These are phyloP conservation scores for Mesaphorura yosii DNA, from an alignment of 1,140 invertebrate genomes.

Conservation along the genomic window DNA sequence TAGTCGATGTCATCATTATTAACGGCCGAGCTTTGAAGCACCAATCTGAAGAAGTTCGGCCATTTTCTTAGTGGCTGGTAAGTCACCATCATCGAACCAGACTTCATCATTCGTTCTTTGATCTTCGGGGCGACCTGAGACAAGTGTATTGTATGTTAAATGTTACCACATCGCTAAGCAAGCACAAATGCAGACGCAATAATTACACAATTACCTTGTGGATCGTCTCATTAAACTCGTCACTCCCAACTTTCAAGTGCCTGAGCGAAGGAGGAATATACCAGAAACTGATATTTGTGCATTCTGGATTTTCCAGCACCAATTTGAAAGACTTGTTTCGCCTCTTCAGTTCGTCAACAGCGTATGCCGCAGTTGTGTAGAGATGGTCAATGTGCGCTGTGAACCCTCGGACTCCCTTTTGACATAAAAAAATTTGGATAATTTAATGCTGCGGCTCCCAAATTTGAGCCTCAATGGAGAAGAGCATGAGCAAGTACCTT, in stretches of 20 bases:
- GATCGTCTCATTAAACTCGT: conserved; percentile 53
- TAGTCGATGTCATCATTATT: conserved; percentile 69
- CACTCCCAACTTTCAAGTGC: conserved; percentile 41
- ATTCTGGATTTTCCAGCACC: conserved; percentile 68
- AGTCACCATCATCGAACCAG: conserved; percentile 87
- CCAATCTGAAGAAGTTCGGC: conserved; percentile 88
- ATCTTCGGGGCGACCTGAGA: conserved; percentile 78
- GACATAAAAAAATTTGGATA: conserved; percentile 4
- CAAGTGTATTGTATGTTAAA: no score
- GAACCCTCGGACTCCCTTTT: conserved; percentile 58
- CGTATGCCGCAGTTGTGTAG: conserved; percentile 59
- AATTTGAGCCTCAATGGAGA: neutral
- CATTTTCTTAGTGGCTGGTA: conserved; percentile 71
- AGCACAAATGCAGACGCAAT: conserved; percentile 7
- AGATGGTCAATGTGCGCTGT: conserved; percentile 66
- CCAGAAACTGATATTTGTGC: conserved; percentile 92
- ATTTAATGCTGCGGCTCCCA: neutral
- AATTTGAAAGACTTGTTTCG: conserved; percentile 55
- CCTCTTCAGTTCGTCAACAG: conserved; percentile 52
- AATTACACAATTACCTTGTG: conserved; percentile 45
- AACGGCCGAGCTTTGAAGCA: conserved; percentile 77
- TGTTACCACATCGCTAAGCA: no score
- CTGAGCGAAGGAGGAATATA: conserved; percentile 71
- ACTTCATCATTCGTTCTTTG: conserved; percentile 87
- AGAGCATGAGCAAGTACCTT: conserved; percentile 43